phyloP scores from a whole-genome alignment of 2,797 vertebrate genomes.

The Sylvilagus floridanus region DNA sequence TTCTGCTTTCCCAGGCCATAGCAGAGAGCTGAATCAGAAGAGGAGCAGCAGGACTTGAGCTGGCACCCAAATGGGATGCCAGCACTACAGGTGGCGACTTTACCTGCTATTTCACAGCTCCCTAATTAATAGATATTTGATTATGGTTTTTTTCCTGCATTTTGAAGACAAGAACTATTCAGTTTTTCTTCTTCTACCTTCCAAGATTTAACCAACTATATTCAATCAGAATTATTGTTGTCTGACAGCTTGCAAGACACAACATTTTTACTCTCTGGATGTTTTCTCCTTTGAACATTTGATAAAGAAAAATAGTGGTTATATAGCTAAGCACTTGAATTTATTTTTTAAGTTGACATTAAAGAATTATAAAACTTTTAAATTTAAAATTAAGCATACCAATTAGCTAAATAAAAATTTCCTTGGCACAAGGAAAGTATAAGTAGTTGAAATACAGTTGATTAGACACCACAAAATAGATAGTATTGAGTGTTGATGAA shows the following conservation, averaged over 20 bases:
- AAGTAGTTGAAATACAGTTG: neutral
- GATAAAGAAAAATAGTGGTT: neutral
- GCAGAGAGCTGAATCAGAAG: too few relatives aligned
- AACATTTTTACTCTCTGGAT: neutral
- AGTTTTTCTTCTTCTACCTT: neutral
- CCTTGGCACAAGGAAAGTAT: neutral
- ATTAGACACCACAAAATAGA: neutral
- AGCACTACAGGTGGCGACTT: too few relatives aligned
- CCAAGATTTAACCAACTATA: neutral
- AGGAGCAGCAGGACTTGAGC: too few relatives aligned
- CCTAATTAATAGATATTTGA: conserved; percentile 1
- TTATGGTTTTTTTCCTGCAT: neutral
- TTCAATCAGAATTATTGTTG: neutral
- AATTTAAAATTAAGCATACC: neutral
- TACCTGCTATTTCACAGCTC: too few relatives aligned
- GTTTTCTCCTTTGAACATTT: neutral
- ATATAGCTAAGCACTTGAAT: neutral
- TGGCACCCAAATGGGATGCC: too few relatives aligned
- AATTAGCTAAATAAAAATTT: neutral
- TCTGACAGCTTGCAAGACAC: neutral
- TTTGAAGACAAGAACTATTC: neutral
- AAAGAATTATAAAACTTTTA: neutral
- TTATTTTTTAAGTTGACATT: neutral
- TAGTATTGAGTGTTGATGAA: neutral
- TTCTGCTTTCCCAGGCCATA: too few relatives aligned